Base-by-base conservation (phyloP, 2,113 vertebrate species). In the Stegostoma tigrinum region DNA sequence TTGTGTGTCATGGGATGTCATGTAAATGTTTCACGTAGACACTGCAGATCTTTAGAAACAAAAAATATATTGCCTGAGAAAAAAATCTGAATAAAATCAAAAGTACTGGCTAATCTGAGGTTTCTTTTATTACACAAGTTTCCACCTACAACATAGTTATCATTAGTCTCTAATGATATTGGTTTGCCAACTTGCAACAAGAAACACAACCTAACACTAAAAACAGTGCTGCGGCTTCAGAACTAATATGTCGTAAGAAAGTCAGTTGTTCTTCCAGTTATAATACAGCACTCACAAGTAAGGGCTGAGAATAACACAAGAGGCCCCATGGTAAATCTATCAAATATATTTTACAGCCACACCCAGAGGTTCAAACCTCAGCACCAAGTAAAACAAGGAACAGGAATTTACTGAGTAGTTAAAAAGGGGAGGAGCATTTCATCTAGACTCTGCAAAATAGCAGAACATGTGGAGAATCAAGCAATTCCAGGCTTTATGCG, bases 291-390 rank as follows among this genome's bases (percentile, higher is more conserved):
- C 45, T 95, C 19, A 15, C 10, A 72, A 23, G 42, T 19, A 72
- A 4, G 12, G 27, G 3, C 23, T 27, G 5, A 23, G 42, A n/a
- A 45, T 70, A 45, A 70, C 67, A 61, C n/a, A n/a, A n/a, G 48
- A 72, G 12, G 42, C 66, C 70, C 23, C 42, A 95, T 72, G 27
- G 12, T 48, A 30, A 38, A 93, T 34, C 6, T 19, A 67, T 38
- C 0, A 83, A 14, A 91, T n/a, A 66, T 91, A 91, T 42, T 83
- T 42, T 90, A 14, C 94, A 95, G 94, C 94, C 94, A 45, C 94
- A 27, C 94, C 93, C 93, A 10, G 30, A 27, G 38, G 6, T 23
- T n/a, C 55, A 55, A 90, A 52, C 12, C 87, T 61, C 61, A 42
- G 67, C n/a, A 24, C 66, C 38, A 94, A 42, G 68, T 95, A 95